Evolutionary conservation across 2,797 vertebrate genomes (phyloP).

Genomic region (Malacoctenus gilli): DNA sequence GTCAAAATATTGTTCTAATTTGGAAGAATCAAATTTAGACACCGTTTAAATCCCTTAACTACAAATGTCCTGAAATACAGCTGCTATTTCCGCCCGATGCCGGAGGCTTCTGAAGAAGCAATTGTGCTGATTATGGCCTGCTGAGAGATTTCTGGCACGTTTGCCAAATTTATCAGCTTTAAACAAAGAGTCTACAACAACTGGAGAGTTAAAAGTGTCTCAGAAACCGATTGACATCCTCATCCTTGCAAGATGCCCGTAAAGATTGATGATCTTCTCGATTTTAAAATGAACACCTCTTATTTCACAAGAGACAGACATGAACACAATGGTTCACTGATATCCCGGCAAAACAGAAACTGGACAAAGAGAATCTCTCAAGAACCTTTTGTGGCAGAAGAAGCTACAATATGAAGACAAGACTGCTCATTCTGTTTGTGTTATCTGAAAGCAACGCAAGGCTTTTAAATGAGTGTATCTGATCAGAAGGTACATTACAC

Average conservation of each 20-base stretch:
- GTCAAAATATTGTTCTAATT: conserved; percentile 16
- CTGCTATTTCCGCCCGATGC: conserved; percentile 8
- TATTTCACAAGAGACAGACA: neutral
- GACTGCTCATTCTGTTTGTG: conserved; percentile 9
- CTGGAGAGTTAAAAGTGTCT: neutral
- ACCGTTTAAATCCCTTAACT: conserved; percentile 10
- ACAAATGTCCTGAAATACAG: conserved; percentile 22
- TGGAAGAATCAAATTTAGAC: conserved; percentile 8
- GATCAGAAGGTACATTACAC: conserved; percentile 31
- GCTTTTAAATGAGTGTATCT: conserved; percentile 25
- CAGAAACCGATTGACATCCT: conserved; percentile 2
- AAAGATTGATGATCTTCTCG: neutral
- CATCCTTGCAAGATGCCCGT: neutral
- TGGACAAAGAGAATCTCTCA: neutral
- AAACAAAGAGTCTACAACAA: neutral
- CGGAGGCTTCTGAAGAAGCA: conserved; percentile 2
- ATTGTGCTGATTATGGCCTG: neutral
- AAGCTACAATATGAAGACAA: conserved; percentile 33
- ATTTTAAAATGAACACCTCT: neutral
- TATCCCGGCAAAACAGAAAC: neutral
- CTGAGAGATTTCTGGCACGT: conserved; percentile 9
- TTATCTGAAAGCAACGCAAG: conserved; percentile 30
- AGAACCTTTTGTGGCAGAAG: neutral
- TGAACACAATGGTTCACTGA: too few relatives aligned
- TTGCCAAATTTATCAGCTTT: neutral